Evolutionary conservation across 1,140 invertebrate species (phyloP).

Genomic region (Cardiocondyla obscurior): DNA sequence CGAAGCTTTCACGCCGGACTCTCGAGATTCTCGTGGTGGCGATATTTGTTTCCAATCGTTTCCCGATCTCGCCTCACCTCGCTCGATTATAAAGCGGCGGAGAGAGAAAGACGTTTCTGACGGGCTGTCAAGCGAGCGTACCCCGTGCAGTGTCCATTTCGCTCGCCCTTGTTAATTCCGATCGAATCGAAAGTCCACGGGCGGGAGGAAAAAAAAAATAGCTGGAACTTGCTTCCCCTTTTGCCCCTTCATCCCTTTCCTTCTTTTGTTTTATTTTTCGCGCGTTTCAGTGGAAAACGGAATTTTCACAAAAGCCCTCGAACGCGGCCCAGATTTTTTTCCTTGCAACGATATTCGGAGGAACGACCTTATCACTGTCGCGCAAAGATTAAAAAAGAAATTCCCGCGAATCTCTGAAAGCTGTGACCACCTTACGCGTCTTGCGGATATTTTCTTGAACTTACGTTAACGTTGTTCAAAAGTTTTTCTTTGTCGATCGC

Average conservation of each 20-base stretch:
- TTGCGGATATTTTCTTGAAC: conserved; percentile 54
- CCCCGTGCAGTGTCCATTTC: background rate
- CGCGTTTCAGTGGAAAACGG: background rate
- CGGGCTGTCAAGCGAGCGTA: conserved; percentile 25
- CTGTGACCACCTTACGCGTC: no score
- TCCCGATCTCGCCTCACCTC: background rate
- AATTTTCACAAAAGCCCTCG: background rate
- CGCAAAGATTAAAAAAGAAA: no score
- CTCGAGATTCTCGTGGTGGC: background rate
- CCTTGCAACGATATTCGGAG: background rate
- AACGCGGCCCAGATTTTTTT: background rate
- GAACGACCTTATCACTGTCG: background rate
- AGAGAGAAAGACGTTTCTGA: conserved; percentile 10
- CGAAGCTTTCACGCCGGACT: background rate
- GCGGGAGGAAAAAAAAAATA: background rate
- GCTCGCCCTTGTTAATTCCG: background rate
- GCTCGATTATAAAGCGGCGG: background rate
- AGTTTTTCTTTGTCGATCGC: conserved; percentile 74
- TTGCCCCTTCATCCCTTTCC: no score
- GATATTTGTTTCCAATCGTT: background rate
- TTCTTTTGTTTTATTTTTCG: conserved; percentile 1
- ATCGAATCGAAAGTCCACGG: background rate
- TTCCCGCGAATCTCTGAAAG: no score
- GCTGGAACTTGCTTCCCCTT: background rate
- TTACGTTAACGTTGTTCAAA: conserved; percentile 76